These are phyloP conservation scores for Phasia obesa DNA, from an alignment of 2,888 invertebrate species.

Conservation along the genomic window DNA sequence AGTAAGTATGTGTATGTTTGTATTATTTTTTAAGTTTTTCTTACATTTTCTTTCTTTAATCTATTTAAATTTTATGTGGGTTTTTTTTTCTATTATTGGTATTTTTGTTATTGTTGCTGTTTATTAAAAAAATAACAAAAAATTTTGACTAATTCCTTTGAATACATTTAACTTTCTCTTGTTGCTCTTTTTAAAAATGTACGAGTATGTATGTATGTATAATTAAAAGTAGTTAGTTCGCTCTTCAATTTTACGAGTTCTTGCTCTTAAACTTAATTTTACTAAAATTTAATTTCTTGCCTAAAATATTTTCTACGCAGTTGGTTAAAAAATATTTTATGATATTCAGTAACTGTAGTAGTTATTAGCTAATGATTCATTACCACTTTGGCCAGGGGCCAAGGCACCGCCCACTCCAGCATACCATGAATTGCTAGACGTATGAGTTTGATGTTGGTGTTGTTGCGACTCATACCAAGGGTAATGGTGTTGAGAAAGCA, in stretches of 20 bases:
- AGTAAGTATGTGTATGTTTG: slow-evolving; percentile 58
- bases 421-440: slow-evolving; percentile 47
- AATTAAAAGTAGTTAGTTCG: slow-evolving; percentile 27
- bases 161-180: slow-evolving; percentile 1
- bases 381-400: slow-evolving; percentile 45
- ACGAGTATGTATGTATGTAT: too few relatives aligned
- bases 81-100: slow-evolving; percentile 35
- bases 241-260: slow-evolving; percentile 34
- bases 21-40: slow-evolving; percentile 60
- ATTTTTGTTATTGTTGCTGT: slow-evolving; percentile 34
- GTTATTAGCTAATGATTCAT: slow-evolving; percentile 66
- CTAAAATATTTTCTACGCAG: slow-evolving; percentile 65
- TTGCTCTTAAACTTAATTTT: slow-evolving; percentile 59
- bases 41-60: slow-evolving; percentile 43
- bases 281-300: slow-evolving; percentile 59
- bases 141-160: slow-evolving; percentile 67
- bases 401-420: slow-evolving; percentile 28
- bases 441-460: slow-evolving; percentile 42
- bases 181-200: slow-evolving; percentile 37
- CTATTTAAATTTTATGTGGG: slow-evolving; percentile 58
- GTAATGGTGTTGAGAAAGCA: slow-evolving; percentile 25
- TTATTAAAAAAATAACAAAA: slow-evolving; percentile 59
- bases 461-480: slow-evolving; percentile 53
- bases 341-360: slow-evolving; percentile 69
- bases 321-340: slow-evolving; percentile 62